These are phyloP conservation scores for Drosophila pruinosa DNA, from an alignment of 1,140 invertebrate genomes.

Conservation along the genomic window DNA sequence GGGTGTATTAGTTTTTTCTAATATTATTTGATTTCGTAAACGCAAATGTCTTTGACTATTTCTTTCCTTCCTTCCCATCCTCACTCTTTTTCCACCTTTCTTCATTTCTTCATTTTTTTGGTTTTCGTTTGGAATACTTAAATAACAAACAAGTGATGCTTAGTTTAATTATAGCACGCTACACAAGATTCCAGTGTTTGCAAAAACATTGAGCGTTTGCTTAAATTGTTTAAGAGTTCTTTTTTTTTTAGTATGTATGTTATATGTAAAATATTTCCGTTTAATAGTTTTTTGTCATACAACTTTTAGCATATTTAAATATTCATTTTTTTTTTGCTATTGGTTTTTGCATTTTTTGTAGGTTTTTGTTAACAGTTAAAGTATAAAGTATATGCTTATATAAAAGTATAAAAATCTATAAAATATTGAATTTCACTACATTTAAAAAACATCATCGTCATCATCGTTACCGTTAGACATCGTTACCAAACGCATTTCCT, in stretches of 20 bases:
- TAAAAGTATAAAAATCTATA: conserved; percentile 81
- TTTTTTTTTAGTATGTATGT: conserved; percentile 18
- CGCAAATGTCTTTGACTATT: conserved; percentile 71
- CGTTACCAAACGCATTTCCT: conserved; percentile 27
- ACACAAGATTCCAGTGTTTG: conserved; percentile 68
- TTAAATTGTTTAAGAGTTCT: conserved; percentile 34
- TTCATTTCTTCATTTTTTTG: background rate
- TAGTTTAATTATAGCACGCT: conserved; percentile 63
- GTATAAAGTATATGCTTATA: conserved; percentile 80
- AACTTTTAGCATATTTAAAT: conserved; percentile 68
- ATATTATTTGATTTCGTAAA: conserved; percentile 39
- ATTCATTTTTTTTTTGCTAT: conserved; percentile 38
- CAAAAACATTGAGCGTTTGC: conserved; percentile 73
- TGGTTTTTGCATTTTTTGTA: conserved; percentile 5
- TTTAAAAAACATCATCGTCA: conserved; percentile 65
- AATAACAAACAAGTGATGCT: conserved; percentile 53
- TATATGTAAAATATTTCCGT: conserved; percentile 68
- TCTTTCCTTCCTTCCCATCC: conserved; percentile 1
- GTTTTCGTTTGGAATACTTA: conserved; percentile 52
- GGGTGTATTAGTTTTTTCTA: conserved; percentile 9
- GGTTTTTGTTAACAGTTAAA: conserved; percentile 72
- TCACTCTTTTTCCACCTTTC: background rate
- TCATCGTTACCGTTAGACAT: conserved; percentile 46
- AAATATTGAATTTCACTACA: conserved; percentile 80
- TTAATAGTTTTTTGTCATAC: conserved; percentile 60